A percentile compares a stretch with the other conserved stretches of the same genome.
Evolutionary conservation across 1,140 invertebrate genomes (phyloP).

Genomic region (Daktulosphaira vitifoliae): DNA sequence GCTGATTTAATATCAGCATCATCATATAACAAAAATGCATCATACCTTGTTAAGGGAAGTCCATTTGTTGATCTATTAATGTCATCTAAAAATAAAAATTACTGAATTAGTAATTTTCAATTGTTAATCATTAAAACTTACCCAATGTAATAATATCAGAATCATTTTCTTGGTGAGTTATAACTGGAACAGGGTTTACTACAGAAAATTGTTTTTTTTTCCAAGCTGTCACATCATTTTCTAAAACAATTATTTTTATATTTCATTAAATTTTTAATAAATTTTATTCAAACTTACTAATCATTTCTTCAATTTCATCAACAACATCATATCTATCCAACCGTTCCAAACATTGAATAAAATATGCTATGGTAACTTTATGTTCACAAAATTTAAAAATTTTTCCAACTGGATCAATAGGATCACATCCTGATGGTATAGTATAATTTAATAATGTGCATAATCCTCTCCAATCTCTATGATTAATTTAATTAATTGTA

Average conservation of each 20-base stretch:
- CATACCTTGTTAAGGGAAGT: conserved; percentile 50
- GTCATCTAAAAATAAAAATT: conserved; percentile 45
- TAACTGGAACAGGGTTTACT: background rate
- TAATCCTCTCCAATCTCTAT: conserved; percentile 60
- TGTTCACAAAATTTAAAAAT: conserved; percentile 45
- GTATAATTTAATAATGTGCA: conserved; percentile 48
- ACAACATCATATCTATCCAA: conserved; percentile 59
- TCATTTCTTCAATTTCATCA: conserved; percentile 49
- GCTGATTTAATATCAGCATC: conserved; percentile 58
- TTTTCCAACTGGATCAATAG: conserved; percentile 47
- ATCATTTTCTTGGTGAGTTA: background rate
- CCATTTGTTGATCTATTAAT: conserved; percentile 46
- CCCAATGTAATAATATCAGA: conserved; percentile 12
- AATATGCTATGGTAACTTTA: conserved; percentile 46
- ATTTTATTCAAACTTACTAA: conserved; percentile 46
- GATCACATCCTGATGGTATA: conserved; percentile 47
- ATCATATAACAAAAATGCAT: conserved; percentile 63
- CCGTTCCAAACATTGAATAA: conserved; percentile 48
- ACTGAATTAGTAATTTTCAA: too few relatives aligned
- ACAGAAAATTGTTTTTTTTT: conserved; percentile 4
- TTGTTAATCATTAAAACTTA: background rate
- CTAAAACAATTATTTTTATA: background rate
- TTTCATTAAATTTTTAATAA: background rate
- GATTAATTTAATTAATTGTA: conserved; percentile 30
- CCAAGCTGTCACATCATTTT: background rate